Conservation (phyloP, 2,888 invertebrate species). For the Amblyjoppa proteus region DNA sequence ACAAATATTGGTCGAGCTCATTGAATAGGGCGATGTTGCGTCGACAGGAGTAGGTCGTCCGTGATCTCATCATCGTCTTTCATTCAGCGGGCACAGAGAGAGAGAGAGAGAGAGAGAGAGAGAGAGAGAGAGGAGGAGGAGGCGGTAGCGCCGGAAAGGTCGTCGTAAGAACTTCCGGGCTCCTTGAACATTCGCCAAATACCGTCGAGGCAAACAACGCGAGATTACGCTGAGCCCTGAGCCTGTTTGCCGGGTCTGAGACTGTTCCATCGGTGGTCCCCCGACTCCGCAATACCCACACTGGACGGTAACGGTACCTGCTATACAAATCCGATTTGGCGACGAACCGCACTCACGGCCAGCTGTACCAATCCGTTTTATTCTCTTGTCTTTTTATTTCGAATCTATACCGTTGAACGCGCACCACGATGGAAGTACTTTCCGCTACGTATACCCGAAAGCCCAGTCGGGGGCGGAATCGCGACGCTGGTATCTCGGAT, state of each 20-base stretch:
- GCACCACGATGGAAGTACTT: constrained; percentile 5
- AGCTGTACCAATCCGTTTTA: constrained; percentile 24
- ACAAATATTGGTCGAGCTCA: not conserved
- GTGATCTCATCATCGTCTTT: not conserved
- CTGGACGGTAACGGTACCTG: constrained; percentile 38
- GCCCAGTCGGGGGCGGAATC: not conserved
- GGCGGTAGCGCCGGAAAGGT: not conserved
- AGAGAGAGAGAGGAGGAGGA: too few species aligned
- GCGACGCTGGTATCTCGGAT: not conserved
- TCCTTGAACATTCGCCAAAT: constrained; percentile 47
- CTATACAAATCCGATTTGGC: constrained; percentile 51
- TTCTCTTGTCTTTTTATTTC: not conserved
- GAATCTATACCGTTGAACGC: constrained; percentile 1
- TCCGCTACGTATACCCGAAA: not conserved
- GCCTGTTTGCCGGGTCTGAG: not conserved
- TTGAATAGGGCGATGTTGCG: not conserved
- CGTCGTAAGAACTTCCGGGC: constrained; percentile 3
- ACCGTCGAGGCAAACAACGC: constrained; percentile 41
- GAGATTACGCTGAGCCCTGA: constrained; percentile 58
- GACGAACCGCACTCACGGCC: constrained; percentile 40
- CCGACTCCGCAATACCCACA: constrained; percentile 6
- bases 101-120: too few species aligned
- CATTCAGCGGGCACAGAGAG: not conserved
- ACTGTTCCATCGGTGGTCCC: not conserved
- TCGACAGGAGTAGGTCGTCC: not conserved